A percentile compares a stretch with the other conserved stretches of the same genome.
These are phyloP conservation scores for Sebastiscus tertius DNA, from an alignment of 2,797 vertebrate species.

Conservation along the genomic window DNA sequence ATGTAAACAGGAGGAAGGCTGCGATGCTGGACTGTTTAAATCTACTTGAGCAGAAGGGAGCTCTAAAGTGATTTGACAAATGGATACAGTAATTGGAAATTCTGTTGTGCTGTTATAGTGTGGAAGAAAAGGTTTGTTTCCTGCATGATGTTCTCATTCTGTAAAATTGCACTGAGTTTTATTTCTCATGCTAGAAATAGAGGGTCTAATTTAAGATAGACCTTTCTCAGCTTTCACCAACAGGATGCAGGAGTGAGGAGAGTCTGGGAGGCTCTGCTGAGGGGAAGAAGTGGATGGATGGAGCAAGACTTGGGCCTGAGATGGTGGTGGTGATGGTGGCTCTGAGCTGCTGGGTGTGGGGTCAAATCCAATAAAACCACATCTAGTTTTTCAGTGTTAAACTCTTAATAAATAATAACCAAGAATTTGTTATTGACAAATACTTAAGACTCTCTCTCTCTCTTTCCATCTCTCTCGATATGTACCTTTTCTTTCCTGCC, in stretches of 20 bases:
- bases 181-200: neutral
- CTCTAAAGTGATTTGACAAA: neutral
- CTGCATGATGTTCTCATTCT: neutral
- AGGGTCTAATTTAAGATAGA: fast-evolving
- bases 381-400: too few species aligned
- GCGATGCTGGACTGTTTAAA: neutral
- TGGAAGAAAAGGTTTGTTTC: neutral
- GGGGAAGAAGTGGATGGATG: neutral
- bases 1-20: too few species aligned
- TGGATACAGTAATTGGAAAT: neutral
- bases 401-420: too few species aligned
- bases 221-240: neutral
- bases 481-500: too few species aligned
- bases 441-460: too few species aligned
- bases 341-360: too few species aligned
- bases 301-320: neutral
- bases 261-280: neutral
- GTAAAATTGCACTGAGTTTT: neutral
- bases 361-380: too few species aligned
- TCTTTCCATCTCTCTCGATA: too few species aligned
- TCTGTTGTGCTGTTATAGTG: neutral
- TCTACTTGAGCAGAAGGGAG: neutral
- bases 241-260: neutral
- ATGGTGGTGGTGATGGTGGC: neutral
- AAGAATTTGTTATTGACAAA: too few species aligned